Percentiles rank a stretch among this genome's conserved stretches.
phyloP scores from a whole-genome alignment of 1,140 invertebrate species.

The Pogonognathellus flavescens region DNA sequence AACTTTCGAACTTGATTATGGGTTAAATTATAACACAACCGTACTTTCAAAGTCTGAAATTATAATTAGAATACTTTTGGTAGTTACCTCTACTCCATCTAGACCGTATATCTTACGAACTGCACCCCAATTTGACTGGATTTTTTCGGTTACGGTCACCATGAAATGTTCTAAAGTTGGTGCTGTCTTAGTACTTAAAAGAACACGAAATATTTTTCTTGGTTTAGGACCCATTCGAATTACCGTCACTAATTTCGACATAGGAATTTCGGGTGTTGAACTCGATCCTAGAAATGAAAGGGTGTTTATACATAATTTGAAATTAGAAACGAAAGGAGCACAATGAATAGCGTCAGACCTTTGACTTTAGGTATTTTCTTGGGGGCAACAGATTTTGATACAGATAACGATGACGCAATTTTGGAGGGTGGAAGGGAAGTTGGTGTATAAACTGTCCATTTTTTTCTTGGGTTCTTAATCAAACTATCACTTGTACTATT shows the following conservation, averaged over 20 bases:
- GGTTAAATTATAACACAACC: too few species aligned
- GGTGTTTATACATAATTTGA: too few species aligned
- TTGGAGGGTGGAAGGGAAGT: background rate
- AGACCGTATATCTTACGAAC: slow-evolving; percentile 92
- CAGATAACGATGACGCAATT: background rate
- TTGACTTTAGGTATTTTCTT: background rate
- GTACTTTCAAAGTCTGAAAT: too few species aligned
- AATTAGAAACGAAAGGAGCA: too few species aligned
- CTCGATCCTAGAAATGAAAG: background rate
- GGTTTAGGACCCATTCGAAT: slow-evolving; percentile 94
- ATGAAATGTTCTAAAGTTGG: slow-evolving; percentile 93
- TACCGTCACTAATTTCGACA: slow-evolving; percentile 87
- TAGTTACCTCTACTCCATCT: slow-evolving; percentile 84
- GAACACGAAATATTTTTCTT: slow-evolving; percentile 86
- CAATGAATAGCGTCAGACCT: background rate
- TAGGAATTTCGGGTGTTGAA: background rate
- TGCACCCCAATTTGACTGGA: slow-evolving; percentile 92
- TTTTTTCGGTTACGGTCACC: slow-evolving; percentile 89
- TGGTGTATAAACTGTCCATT: background rate
- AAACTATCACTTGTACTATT: background rate
- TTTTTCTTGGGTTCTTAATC: background rate
- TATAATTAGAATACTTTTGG: too few species aligned
- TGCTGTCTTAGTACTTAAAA: slow-evolving; percentile 94
- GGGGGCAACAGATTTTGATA: background rate
- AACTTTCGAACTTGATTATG: too few species aligned